Evolutionary conservation across 2,797 vertebrate genomes (phyloP), one percentile per base, ranked within the genome.

Genomic region (Galaxias olidus): DNA sequence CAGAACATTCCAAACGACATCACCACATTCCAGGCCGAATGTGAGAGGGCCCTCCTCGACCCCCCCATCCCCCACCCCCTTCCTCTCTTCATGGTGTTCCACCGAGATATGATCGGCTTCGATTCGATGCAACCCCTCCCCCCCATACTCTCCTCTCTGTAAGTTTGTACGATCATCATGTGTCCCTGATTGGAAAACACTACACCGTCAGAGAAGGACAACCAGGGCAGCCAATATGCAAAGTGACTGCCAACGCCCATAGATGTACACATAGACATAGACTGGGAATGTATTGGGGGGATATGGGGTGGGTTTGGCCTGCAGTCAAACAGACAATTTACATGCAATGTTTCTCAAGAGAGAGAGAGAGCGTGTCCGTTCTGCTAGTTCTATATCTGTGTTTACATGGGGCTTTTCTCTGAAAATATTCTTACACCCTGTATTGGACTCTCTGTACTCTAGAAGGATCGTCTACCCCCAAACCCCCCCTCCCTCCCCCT

Each of bases 381-480:
- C 79, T 79, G 79, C 77, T 66, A 3, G 77, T 75, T 74, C 71
- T 79, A 71, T 68, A 69, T 74, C 76, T 81, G 81, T 69, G 75
- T 43, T 61, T 61, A 83, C 84, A 85, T 88, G 82, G 67, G 84
- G 84, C 87, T 89, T 30, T 30, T 30, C 84, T 87, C 84, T 88
- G 84, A 83, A 80, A 87, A 76, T 83, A 75, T 77, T 85, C 81
- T 84, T 81, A 89, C 6, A 30, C 30, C 85, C 88, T 93, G 91
- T 91, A 91, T 88, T 92, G 90, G 92, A 91, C 87, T 90, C 84
- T 45, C 30, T 78, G 84, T 92, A 86, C 88, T 87, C 84, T 90
- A 88, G 88, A 90, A 87, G 83, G 84, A 86, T 83, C 90, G 81
- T 83, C 80, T n/a, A 68, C 76, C 88, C 80, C 78, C 80, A 19